Base-by-base conservation (phyloP, 23 tunicate species). In the Halocynthia roretzi region DNA sequence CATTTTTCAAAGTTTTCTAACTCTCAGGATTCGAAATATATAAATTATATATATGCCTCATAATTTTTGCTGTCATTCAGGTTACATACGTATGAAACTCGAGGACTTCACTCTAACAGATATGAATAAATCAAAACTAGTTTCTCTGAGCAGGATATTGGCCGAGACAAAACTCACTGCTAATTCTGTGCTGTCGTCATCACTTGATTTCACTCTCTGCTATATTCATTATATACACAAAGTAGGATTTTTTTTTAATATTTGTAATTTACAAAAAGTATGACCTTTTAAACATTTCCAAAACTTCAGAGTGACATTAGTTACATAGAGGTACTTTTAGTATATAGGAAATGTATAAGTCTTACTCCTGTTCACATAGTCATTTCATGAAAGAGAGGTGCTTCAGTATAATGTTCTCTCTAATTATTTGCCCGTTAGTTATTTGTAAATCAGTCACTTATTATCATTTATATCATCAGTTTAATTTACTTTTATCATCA, bases 21-120 rank as follows among this genome's bases (percentile, higher is more conserved):
- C 44, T 4, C 44, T 31, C 4, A 31, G 44, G 44, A 4, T 31
- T 31, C 4, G 1, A 31, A 0, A 31, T 31, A 31, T 31, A 31
- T 0, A 31, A 31, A 0, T 31, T 0, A 31, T 31, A 31, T 31
- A 4, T 31, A 31, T 31, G 1, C 44, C 44, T 31, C 1, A 31
- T 31, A 31, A 31, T 31, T 31, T 31, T 31, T 31, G 44, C 44
- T 31, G 1, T 31, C 44, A 31, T 55, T 14, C 52, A 92, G 98
- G 98, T 52, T 92, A 72, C 51, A 54, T 83, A 44, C 77, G 92
- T 7, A 7, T 86, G 10, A 75, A 83, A 50, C 51, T 92, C 7
- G 98, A 92, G 53, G 98, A 92, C 67, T 85, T 92, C 53, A 86
- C 82, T 8, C 75, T 92, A 77, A 86, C 92, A 6, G 87, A 86